Evolutionary conservation across 2,797 vertebrate genomes (phyloP), one percentile per base, ranked within the genome.

Genomic region (Neostethus bicornis): DNA sequence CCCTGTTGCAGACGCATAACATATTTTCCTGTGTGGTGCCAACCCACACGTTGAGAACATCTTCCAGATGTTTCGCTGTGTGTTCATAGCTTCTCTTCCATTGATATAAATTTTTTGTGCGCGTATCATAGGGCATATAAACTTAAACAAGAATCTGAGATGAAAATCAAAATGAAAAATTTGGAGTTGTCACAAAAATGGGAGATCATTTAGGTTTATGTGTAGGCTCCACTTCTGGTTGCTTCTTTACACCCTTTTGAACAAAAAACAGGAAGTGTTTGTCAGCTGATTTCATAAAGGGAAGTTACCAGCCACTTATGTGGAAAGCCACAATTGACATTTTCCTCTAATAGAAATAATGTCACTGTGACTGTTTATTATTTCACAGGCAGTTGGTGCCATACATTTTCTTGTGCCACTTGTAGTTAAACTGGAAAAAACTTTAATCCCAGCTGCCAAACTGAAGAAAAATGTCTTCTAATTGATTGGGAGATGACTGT

Each of bases 201-300:
- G n/a, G n/a, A n/a, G n/a, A n/a, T n/a, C n/a, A n/a, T n/a, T n/a
- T n/a, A n/a, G n/a, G n/a, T n/a, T 61, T 21, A 20, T 29, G 48
- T 46, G 52, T 68, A 48, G 60, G 62, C 73, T 74, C 59, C 67
- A 9, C 51, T 51, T 79, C 73, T 68, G 61, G 26, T 69, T 47
- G 66, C 80, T 86, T 87, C 80, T n/a, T n/a, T n/a, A n/a, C n/a
- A n/a, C 80, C 21, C 72, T 58, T n/a, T 63, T 47, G 60, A 85
- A 85, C 84, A 87, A 88, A 87, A 85, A 76, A 73, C n/a, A 88
- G 85, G 85, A 89, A 88, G 85, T 79, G 53, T 67, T 74, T 77
- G 76, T 74, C 78, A 72, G 79, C 77, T 68, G 77, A 80, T 78
- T 79, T 77, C 77, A 61, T 47, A 46, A 70, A 61, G 56, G 85